Evolutionary conservation across 2,888 invertebrate species (phyloP).

Genomic region (Pocota personata): DNA sequence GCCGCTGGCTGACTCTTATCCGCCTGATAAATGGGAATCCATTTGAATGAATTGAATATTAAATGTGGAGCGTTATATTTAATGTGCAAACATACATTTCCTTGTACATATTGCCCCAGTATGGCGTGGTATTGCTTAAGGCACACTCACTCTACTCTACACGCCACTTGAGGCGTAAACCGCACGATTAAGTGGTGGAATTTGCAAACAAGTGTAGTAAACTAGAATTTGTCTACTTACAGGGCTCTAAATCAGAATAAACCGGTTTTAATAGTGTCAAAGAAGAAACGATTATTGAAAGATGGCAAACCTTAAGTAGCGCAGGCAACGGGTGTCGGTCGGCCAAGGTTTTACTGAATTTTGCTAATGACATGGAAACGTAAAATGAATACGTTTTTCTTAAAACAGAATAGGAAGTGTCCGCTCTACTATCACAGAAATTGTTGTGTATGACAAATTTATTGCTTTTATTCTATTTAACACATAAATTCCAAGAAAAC

Average conservation of each 20-base stretch:
- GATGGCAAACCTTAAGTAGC: not conserved
- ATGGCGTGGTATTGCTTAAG: not conserved
- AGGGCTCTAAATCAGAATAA: conserved; percentile 14
- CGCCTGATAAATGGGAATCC: conserved; percentile 35
- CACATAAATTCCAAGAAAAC: too few species aligned
- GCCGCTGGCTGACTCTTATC: conserved; percentile 15
- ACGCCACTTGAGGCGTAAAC: conserved; percentile 4
- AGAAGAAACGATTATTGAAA: not conserved
- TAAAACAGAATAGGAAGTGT: too few species aligned
- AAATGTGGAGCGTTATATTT: conserved; percentile 68
- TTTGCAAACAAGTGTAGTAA: conserved; percentile 44
- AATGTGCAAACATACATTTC: conserved; percentile 48
- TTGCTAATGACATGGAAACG: too few species aligned
- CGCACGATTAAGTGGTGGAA: conserved; percentile 20
- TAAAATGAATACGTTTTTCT: too few species aligned
- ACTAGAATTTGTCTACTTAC: conserved; percentile 29
- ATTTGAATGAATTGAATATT: conserved; percentile 65
- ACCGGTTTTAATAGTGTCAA: conserved; percentile 10
- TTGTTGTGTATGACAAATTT: too few species aligned
- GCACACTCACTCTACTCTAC: not conserved
- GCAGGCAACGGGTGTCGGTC: not conserved
- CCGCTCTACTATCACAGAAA: too few species aligned
- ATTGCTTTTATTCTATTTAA: too few species aligned
- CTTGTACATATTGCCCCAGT: conserved; percentile 19
- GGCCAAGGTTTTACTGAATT: too few species aligned